A percentile compares a stretch with the other conserved stretches of the same genome.
Conservation (phyloP, 2,888 invertebrate species). For the Flexamia atlantica region DNA sequence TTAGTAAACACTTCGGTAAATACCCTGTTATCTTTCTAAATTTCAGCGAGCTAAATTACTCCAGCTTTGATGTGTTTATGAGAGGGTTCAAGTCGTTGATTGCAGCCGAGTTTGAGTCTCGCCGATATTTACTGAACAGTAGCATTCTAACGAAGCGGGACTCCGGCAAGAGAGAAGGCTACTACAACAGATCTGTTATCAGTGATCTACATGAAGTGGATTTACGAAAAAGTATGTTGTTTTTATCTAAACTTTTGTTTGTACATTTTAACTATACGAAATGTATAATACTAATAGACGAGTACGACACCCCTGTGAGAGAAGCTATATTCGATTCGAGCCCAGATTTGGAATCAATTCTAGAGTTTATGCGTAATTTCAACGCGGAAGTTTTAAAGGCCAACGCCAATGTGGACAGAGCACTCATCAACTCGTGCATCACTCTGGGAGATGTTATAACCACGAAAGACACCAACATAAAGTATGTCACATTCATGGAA, state of each 20-base stretch:
- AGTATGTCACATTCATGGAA: not conserved
- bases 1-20: constrained; percentile 38
- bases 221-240: constrained; percentile 16
- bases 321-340: not conserved
- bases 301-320: constrained; percentile 13
- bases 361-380: constrained; percentile 19
- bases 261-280: constrained; percentile 31
- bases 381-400: constrained; percentile 9
- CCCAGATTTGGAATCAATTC: not conserved
- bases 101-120: constrained; percentile 1
- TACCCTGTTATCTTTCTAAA: constrained; percentile 32
- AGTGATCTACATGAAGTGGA: not conserved
- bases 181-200: constrained; percentile 7
- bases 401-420: constrained; percentile 14
- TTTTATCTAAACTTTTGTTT: constrained; percentile 7
- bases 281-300: constrained; percentile 13
- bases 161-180: constrained; percentile 6
- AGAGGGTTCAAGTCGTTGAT: constrained; percentile 3
- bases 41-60: not conserved
- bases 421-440: not conserved
- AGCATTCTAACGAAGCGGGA: constrained; percentile 6
- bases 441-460: not conserved
- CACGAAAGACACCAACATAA: not conserved
- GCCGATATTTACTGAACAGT: not conserved
- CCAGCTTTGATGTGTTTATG: constrained; percentile 5